phyloP scores from a whole-genome alignment of 2,797 vertebrate genomes.

The Anniella stebbinsi region DNA sequence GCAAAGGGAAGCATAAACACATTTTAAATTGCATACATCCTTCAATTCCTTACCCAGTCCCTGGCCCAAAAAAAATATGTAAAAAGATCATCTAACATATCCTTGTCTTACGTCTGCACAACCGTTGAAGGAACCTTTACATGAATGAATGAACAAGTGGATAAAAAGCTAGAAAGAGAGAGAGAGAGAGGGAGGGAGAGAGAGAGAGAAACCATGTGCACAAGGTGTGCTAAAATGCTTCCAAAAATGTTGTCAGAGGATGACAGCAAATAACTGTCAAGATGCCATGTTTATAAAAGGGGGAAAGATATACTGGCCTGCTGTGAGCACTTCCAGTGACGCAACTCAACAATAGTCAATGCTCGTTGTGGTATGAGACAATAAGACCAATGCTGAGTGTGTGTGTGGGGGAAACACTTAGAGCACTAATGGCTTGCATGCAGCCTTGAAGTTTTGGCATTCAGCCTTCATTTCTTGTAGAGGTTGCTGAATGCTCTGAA shows the following conservation, averaged over 20 bases:
- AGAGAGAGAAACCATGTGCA: background rate
- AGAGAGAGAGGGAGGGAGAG: background rate
- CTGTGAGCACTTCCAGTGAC: background rate
- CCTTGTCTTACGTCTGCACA: background rate
- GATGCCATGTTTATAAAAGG: background rate
- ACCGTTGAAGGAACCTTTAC: background rate
- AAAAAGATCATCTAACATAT: too few species aligned
- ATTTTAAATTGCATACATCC: background rate
- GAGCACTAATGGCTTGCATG: background rate
- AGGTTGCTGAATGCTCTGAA: background rate
- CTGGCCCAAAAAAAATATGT: too few species aligned
- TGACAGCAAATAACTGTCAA: background rate
- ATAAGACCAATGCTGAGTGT: background rate
- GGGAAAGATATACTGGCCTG: background rate
- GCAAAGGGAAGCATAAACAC: background rate
- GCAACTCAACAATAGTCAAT: background rate
- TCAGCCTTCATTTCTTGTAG: constrained; percentile 18
- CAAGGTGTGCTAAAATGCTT: background rate
- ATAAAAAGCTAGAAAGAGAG: background rate
- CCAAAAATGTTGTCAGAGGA: background rate
- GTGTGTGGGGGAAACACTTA: background rate
- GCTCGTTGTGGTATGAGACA: constrained; percentile 14
- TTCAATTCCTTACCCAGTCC: background rate
- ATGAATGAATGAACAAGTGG: background rate
- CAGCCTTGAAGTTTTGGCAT: constrained; percentile 12